A percentile compares a stretch with the other conserved stretches of the same genome.
Conservation (phyloP, 1,140 invertebrate species). For the Trachymyrmex septentrionalis region DNA sequence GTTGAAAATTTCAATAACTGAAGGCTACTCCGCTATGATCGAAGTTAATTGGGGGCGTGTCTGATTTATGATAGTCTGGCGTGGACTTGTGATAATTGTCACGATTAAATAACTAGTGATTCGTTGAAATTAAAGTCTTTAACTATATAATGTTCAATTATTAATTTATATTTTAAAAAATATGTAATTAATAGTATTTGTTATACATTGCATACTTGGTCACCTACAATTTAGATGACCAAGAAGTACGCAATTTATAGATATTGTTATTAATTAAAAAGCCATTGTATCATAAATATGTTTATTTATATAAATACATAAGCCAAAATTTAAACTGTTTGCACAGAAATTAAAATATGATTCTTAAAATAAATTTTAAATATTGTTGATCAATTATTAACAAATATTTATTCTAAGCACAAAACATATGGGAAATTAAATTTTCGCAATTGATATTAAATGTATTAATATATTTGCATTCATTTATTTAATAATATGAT, state of each 20-base stretch:
- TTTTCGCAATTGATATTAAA: constrained; percentile 12
- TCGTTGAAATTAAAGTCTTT: background rate
- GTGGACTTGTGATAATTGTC: constrained; percentile 49
- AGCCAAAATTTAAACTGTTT: no score
- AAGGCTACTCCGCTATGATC: constrained; percentile 43
- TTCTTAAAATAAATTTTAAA: background rate
- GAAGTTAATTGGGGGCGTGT: constrained; percentile 63
- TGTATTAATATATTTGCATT: constrained; percentile 26
- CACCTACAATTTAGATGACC: no score
- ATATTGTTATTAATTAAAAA: no score
- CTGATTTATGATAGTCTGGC: constrained; percentile 44
- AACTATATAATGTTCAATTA: no score
- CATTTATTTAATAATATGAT: constrained; percentile 31
- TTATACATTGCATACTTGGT: no score
- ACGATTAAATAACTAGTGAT: background rate
- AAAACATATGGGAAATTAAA: background rate
- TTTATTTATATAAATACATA: no score
- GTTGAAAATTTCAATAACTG: background rate
- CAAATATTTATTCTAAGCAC: constrained; percentile 11
- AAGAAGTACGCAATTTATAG: no score
- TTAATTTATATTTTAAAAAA: no score
- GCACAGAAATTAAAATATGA: background rate
- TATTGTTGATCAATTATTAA: background rate
- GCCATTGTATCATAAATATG: no score
- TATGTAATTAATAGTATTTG: no score